Evolutionary conservation across 2,113 vertebrate species (phyloP), one percentile per base, ranked within the genome.

Genomic region (Panthera leo): DNA sequence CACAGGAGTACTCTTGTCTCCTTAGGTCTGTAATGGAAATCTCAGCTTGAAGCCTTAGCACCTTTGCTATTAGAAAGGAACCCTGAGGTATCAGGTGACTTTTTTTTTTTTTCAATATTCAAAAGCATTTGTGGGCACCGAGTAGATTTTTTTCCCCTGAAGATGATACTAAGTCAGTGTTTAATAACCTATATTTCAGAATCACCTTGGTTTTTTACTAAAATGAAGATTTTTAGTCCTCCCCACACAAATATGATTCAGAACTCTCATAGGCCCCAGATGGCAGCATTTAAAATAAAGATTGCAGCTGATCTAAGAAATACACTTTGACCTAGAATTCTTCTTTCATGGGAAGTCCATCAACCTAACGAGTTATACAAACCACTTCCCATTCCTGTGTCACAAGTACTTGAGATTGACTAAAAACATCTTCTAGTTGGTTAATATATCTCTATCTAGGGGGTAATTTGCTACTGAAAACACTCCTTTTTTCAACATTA

Each of bases 21-120:
- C 71, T 87, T 85, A 29, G 29, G 39, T 96, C 76, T 89, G 29
- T 97, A 95, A 93, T 96, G 96, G 95, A 87, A 96, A 96, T 87
- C 89, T 95, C 73, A 0, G 83, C 68, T 84, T 88, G 95, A 95
- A 84, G 31, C 29, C 92, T 92, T 71, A 70, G 91, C 91, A 96
- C 89, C 67, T 97, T 89, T 94, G 29, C 73, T 88, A 51, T 65
- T 94, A 65, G 71, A 94, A 92, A 95, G 63, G 65, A 86, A 65
- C 48, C 83, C 61, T 71, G 83, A 91, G 25, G 55, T 91, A 76
- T 55, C 48, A 87, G n/a, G 45, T 61, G 36, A 23, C 89, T 18
- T 85, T 76, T 45, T 78, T 92, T 93, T 71, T 92, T 93, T 71
- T 86, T 86, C 71, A 75, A 76, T 84, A 96, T 97, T 91, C 34